Evolutionary conservation across 2,797 vertebrate genomes (phyloP).

Genomic region (Amblyraja radiata): DNA sequence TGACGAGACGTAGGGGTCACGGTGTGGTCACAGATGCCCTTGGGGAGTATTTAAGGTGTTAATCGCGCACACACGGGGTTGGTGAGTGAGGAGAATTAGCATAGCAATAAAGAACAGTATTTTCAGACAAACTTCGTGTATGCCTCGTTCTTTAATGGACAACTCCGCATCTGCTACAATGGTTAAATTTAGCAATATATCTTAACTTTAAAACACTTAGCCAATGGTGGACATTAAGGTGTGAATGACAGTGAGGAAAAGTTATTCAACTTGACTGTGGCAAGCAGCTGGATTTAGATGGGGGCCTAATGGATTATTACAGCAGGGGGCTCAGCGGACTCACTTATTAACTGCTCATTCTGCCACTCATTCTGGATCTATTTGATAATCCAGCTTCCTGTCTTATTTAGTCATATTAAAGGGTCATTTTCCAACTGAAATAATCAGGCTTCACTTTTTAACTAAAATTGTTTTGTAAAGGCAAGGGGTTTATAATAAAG

Average conservation of each 20-base stretch:
- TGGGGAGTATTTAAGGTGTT: no score
- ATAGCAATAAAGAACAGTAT: no score
- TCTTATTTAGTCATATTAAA: background rate
- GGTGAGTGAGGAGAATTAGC: no score
- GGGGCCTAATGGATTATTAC: background rate
- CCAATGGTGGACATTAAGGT: background rate
- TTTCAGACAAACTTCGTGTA: no score
- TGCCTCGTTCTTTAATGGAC: no score
- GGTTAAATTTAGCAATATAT: background rate
- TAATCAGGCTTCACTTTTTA: background rate
- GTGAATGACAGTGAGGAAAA: background rate
- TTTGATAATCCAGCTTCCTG: background rate
- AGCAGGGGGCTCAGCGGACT: background rate
- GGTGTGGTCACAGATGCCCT: no score
- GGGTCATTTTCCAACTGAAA: background rate
- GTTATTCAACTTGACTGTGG: background rate
- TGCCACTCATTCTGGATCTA: background rate
- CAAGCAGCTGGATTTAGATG: background rate
- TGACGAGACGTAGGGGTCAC: no score
- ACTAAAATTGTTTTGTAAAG: background rate
- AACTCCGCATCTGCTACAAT: no score
- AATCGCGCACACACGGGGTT: no score
- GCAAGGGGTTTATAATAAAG: background rate
- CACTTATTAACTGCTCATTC: background rate
- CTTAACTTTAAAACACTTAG: background rate